Base-by-base conservation (phyloP, 2,888 invertebrate genomes). In the Rhabditoides inermis region DNA sequence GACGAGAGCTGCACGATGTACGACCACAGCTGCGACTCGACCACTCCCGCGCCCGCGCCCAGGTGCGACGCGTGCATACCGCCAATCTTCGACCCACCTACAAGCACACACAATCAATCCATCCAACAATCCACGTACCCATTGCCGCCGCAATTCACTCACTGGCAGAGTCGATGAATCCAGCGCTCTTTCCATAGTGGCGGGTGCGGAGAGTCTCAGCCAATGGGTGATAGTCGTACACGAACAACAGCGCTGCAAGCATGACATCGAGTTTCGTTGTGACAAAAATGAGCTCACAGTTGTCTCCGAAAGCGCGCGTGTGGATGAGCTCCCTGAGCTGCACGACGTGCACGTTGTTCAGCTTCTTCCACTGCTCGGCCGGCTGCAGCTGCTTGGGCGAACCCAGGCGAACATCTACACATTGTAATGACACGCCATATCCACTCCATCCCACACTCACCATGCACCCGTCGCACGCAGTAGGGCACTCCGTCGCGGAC, bases 1-100 rank as follows among this genome's bases (percentile, higher is more conserved):
- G 91, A 88, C 28, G 90, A 90, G 61, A 98, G 82, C 79, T 98
- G 92, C 69, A 95, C 90, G 45, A 95, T 85, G 70, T 91, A 87
- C 67, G 88, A 88, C 95, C 95, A 98, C 63, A 98, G 84, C 49
- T 88, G 84, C 36, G 87, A 85, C 77, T 95, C 95, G 0, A 91
- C 87, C 60, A 94, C 82, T 77, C 64, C 63, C 0, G 50, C 51
- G 18, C 53, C 57, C n/a, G n/a, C n/a, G n/a, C n/a, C n/a, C n/a
- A n/a, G n/a, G n/a, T n/a, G n/a, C n/a, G n/a, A n/a, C n/a, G n/a
- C n/a, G n/a, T n/a, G n/a, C n/a, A n/a, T n/a, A n/a, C n/a, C n/a
- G 12, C 44, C 25, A 12, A 56, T 49, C 35, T 51, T 52, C 4
- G 46, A 52, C 2, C 56, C 56, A 32, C 47, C 56, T 56, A 44